Evolutionary conservation across 2,888 invertebrate species (phyloP).

Genomic region (Miltochrista miniata): DNA sequence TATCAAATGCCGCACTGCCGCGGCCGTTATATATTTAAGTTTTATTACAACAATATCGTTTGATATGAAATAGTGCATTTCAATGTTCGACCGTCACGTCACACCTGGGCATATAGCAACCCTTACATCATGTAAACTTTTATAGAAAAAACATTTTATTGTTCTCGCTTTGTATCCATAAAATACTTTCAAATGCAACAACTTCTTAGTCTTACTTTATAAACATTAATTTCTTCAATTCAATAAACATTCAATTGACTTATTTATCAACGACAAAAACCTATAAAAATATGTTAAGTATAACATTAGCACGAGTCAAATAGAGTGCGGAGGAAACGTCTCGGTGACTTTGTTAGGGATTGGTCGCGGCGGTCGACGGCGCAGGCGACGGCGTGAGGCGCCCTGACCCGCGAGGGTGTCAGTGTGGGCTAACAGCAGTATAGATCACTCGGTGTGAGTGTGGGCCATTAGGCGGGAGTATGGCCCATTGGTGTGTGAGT

Average conservation of each 20-base stretch:
- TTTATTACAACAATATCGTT: constrained; percentile 64
- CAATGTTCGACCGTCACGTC: constrained; percentile 66
- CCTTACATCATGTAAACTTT: constrained; percentile 79
- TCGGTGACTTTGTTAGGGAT: constrained; percentile 40
- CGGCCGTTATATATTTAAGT: constrained; percentile 59
- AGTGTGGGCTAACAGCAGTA: no score
- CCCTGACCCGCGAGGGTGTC: no score
- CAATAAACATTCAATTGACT: constrained; percentile 83
- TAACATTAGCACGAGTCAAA: constrained; percentile 79
- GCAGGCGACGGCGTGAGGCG: constrained; percentile 24
- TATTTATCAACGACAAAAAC: constrained; percentile 82
- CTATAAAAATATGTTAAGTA: constrained; percentile 79
- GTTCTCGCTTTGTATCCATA: constrained; percentile 82
- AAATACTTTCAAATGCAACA: constrained; percentile 84
- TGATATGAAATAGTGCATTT: constrained; percentile 79
- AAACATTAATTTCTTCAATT: constrained; percentile 79
- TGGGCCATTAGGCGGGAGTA: no score
- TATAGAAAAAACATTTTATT: constrained; percentile 82
- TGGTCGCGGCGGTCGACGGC: constrained; percentile 17
- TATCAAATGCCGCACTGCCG: constrained; percentile 65
- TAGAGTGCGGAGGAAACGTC: constrained; percentile 63
- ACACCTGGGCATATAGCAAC: constrained; percentile 61
- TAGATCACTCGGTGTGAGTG: no score
- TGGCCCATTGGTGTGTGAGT: no score
- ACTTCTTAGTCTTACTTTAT: constrained; percentile 81